phyloP scores from a whole-genome alignment of 1,140 invertebrate genomes.

The Drosophila asahinai region DNA sequence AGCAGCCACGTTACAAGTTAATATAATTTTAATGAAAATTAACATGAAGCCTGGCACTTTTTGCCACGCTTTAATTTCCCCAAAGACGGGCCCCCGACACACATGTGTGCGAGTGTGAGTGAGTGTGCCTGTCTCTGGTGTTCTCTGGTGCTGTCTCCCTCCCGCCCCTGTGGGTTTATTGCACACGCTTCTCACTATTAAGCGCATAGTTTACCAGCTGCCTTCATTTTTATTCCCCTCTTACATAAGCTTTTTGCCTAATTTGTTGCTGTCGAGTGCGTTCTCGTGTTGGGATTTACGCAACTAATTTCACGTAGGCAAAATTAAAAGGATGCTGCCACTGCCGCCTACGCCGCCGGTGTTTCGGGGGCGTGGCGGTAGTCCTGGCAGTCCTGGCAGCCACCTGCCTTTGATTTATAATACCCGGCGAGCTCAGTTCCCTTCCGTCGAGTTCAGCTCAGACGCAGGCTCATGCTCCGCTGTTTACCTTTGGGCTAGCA shows the following conservation, averaged over 20 bases:
- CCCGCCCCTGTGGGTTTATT: conserved; percentile 64
- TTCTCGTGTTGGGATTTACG: conserved; percentile 82
- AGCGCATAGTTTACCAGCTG: conserved; percentile 71
- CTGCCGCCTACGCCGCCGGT: conserved; percentile 3
- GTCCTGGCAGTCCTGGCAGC: conserved; percentile 4
- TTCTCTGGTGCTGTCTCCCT: background rate
- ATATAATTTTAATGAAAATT: conserved; percentile 84
- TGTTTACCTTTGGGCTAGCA: conserved; percentile 39
- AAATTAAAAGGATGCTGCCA: conserved; percentile 64
- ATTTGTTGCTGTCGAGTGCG: conserved; percentile 72
- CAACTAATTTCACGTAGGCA: conserved; percentile 79
- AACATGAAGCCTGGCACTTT: conserved; percentile 81
- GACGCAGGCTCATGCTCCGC: conserved; percentile 12
- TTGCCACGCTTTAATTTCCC: conserved; percentile 81
- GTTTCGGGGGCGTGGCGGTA: conserved; percentile 10
- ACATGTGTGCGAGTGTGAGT: conserved; percentile 16
- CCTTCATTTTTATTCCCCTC: conserved; percentile 65
- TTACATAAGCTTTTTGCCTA: conserved; percentile 68
- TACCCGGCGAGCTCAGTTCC: conserved; percentile 33
- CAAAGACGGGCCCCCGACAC: conserved; percentile 60
- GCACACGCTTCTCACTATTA: conserved; percentile 65
- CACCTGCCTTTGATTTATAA: conserved; percentile 75
- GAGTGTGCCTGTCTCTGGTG: background rate
- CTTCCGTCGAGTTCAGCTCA: conserved; percentile 13
- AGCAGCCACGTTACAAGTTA: conserved; percentile 79